Conservation (phyloP, 53 echinoderm and acorn worm genomes). For the Echinarachnius parma region DNA sequence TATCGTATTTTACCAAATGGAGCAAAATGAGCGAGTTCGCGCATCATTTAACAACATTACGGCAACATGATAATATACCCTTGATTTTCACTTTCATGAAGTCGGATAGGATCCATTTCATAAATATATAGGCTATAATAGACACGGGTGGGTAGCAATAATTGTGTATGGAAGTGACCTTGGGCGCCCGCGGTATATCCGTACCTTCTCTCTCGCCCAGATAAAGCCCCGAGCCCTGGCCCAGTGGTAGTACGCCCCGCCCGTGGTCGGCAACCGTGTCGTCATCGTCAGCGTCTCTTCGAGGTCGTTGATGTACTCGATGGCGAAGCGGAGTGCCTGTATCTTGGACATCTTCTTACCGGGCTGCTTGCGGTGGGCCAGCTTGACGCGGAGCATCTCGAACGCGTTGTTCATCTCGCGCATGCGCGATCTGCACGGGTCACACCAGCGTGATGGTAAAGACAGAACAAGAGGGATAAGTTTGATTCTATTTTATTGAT, state of each 20-base stretch:
- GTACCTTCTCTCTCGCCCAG: slow-evolving; percentile 95
- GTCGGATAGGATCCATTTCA: no score
- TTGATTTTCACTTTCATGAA: no score
- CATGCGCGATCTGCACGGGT: slow-evolving; percentile 81
- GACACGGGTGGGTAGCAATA: no score
- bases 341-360: slow-evolving; percentile 99
- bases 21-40: no score
- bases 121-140: no score
- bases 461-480: no score
- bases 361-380: slow-evolving; percentile 94
- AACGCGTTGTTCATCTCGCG: slow-evolving; percentile 99
- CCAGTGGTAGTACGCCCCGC: slow-evolving; percentile 98
- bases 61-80: no score
- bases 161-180: no score
- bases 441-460: background rate
- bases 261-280: slow-evolving; percentile 71
- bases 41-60: no score
- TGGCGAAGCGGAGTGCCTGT: slow-evolving; percentile 86
- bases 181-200: background rate
- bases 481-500: no score
- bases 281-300: slow-evolving; percentile 97
- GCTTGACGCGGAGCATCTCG: slow-evolving; percentile 82
- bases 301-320: slow-evolving; percentile 92
- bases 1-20: no score
- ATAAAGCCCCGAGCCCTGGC: slow-evolving; percentile 96